Percentiles rank a stretch among this genome's conserved stretches.
Evolutionary conservation across 2,797 vertebrate genomes (phyloP).

Genomic region (Manis crassicaudata): DNA sequence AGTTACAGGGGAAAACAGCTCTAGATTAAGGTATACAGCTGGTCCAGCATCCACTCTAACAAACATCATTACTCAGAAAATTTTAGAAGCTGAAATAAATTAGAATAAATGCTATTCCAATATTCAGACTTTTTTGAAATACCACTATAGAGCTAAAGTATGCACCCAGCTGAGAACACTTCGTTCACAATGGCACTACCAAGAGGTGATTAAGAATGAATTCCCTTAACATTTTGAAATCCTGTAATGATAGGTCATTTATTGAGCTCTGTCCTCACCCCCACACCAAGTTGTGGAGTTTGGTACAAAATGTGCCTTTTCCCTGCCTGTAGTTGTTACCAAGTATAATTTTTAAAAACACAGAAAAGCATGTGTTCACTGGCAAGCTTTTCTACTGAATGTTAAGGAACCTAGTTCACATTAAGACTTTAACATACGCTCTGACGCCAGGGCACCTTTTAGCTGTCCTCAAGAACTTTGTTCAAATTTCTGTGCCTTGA

Average conservation of each 20-base stretch:
- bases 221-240: conserved; percentile 67
- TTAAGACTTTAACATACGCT: not conserved
- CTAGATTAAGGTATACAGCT: conserved; percentile 28
- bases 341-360: not conserved
- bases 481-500: conserved; percentile 19
- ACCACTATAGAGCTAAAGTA: conserved; percentile 61
- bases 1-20: not conserved
- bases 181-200: conserved; percentile 53
- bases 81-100: conserved; percentile 52
- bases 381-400: conserved; percentile 5
- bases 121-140: conserved; percentile 51
- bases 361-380: not conserved
- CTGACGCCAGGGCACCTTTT: not conserved
- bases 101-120: conserved; percentile 11
- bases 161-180: conserved; percentile 64
- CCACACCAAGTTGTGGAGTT: not conserved
- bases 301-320: conserved; percentile 21
- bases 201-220: conserved; percentile 43
- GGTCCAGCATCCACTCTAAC: not conserved
- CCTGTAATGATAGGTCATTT: conserved; percentile 64
- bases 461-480: not conserved
- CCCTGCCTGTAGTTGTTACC: not conserved
- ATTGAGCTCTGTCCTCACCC: not conserved
- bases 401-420: conserved; percentile 33
- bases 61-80: conserved; percentile 28